phyloP scores from a whole-genome alignment of 2,113 vertebrate species.

The Leptobrachium leishanense region DNA sequence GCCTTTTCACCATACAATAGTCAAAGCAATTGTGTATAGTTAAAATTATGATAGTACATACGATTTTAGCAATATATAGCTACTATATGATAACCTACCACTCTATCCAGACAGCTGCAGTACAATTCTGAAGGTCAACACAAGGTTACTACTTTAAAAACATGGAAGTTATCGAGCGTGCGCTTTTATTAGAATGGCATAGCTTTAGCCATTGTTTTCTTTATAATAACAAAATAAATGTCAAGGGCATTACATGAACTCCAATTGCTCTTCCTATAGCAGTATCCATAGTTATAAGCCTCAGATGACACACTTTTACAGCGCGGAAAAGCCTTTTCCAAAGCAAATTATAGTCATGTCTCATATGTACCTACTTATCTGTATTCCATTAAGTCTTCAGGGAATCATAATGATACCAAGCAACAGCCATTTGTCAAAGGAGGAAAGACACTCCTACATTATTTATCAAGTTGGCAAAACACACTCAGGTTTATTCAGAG shows the following conservation, averaged over 20 bases:
- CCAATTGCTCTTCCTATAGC: slow-evolving; percentile 16
- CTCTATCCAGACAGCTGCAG: not conserved
- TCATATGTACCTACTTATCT: not conserved
- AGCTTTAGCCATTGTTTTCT: slow-evolving; percentile 7
- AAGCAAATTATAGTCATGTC: not conserved
- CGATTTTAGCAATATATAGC: not conserved
- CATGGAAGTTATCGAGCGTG: not conserved
- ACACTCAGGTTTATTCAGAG: no score
- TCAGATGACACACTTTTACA: not conserved
- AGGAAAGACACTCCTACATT: no score
- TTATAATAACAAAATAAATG: slow-evolving; percentile 20
- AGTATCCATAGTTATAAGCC: slow-evolving; percentile 24
- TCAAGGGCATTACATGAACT: slow-evolving; percentile 4
- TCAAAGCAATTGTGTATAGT: no score
- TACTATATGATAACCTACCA: not conserved
- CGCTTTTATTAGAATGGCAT: slow-evolving; percentile 19
- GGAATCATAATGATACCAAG: not conserved
- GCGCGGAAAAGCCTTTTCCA: not conserved
- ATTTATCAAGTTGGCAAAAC: no score
- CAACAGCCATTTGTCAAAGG: slow-evolving; percentile 2
- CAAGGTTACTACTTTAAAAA: slow-evolving; percentile 20
- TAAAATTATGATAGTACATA: not conserved
- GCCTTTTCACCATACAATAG: no score
- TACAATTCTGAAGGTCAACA: not conserved
- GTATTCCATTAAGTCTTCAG: not conserved